phyloP scores from a whole-genome alignment of 2,113 vertebrate genomes.

The Ibidorhyncha struthersii region DNA sequence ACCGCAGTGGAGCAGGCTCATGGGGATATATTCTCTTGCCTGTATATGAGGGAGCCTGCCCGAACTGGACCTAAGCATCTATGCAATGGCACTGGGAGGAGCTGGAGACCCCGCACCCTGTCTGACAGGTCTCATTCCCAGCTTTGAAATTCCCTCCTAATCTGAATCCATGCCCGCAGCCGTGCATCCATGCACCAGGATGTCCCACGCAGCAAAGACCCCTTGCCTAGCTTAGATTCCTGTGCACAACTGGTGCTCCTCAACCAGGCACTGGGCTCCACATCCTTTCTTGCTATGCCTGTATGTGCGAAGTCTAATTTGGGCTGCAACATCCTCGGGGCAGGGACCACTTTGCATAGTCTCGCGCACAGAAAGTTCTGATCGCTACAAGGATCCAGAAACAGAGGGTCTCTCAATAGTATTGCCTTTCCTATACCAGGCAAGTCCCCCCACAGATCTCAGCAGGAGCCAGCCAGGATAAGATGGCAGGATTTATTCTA shows the following conservation, averaged over 20 bases:
- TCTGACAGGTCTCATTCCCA: not conserved
- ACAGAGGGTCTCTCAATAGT: not conserved
- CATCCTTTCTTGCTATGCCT: not conserved
- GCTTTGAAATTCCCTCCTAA: not conserved
- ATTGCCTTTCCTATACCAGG: not conserved
- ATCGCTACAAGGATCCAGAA: not conserved
- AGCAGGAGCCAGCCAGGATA: not conserved
- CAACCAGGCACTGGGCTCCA: not conserved
- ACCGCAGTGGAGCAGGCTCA: accelerated
- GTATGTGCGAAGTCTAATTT: not conserved
- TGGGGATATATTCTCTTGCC: not conserved
- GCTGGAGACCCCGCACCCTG: not conserved
- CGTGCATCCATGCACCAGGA: not conserved
- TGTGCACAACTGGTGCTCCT: not conserved
- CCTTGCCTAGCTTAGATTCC: not conserved
- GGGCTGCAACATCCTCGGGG: not conserved
- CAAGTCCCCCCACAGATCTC: not conserved
- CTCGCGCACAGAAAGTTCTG: not conserved
- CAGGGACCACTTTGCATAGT: not conserved
- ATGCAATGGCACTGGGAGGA: not conserved
- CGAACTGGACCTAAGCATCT: not conserved
- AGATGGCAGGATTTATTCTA: slow-evolving; percentile 41
- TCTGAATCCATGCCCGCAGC: accelerated
- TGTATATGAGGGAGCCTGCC: accelerated
- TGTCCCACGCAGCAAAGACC: not conserved